These are phyloP conservation scores for Archocentrus centrarchus DNA, from an alignment of 2,113 vertebrate genomes.

Conservation along the genomic window DNA sequence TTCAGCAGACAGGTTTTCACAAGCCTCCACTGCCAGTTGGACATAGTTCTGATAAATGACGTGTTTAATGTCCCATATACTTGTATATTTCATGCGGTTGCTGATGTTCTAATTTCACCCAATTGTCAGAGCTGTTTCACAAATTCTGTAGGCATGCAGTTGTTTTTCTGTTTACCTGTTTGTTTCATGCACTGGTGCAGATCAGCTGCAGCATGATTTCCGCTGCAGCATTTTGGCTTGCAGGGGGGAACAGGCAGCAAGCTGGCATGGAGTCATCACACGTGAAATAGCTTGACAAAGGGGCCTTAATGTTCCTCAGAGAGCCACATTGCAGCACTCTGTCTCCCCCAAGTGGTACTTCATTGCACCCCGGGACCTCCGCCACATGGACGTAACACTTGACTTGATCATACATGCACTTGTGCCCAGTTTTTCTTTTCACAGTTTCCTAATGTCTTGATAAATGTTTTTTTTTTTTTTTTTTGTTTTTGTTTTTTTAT, in stretches of 20 bases:
- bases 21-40: neutral
- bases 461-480: neutral
- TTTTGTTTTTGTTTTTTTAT: neutral
- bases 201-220: neutral
- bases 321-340: slow-evolving; percentile 67
- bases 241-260: slow-evolving; percentile 6
- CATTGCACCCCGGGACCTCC: slow-evolving; percentile 16
- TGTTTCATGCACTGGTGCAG: slow-evolving; percentile 10
- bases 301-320: slow-evolving; percentile 45
- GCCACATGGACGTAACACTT: neutral
- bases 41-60: neutral
- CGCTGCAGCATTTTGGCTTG: slow-evolving; percentile 41
- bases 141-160: neutral
- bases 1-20: neutral
- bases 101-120: slow-evolving; percentile 15
- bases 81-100: neutral
- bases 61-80: neutral
- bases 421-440: neutral
- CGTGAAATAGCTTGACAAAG: slow-evolving; percentile 22
- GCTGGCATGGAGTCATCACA: slow-evolving; percentile 24
- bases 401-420: slow-evolving; percentile 6
- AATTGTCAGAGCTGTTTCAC: slow-evolving; percentile 6
- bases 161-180: slow-evolving; percentile 20
- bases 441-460: neutral
- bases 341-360: slow-evolving; percentile 77